phyloP scores from a whole-genome alignment of 1,140 invertebrate genomes.

The Lordiphosa collinella region DNA sequence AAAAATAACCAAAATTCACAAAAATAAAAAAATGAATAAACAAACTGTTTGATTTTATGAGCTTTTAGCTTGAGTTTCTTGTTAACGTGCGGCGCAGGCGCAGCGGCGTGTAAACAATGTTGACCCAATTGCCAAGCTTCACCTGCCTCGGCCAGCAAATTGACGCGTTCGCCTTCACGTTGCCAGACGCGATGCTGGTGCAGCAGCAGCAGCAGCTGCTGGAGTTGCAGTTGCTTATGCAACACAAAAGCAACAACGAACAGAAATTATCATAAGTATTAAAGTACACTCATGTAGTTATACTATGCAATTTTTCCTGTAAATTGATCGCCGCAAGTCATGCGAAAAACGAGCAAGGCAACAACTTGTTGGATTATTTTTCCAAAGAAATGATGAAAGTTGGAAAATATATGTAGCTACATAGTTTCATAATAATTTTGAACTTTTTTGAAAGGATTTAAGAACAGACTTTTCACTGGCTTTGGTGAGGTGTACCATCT shows the following conservation, averaged over 20 bases:
- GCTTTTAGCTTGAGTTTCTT: background rate
- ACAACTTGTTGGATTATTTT: conserved; percentile 7
- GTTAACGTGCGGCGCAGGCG: conserved; percentile 32
- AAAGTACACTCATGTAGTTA: background rate
- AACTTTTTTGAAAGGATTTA: no score
- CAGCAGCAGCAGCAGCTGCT: conserved; percentile 8
- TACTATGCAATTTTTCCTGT: conserved; percentile 18
- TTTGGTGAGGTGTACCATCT: no score
- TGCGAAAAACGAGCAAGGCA: background rate
- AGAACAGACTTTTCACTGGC: no score
- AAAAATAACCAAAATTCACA: conserved; percentile 22
- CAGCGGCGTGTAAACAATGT: conserved; percentile 53
- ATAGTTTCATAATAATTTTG: no score
- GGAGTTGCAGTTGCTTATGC: conserved; percentile 25
- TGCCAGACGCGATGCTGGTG: conserved; percentile 3
- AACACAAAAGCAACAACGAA: conserved; percentile 1
- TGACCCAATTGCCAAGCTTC: conserved; percentile 57
- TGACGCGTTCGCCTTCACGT: conserved; percentile 43
- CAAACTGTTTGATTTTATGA: background rate
- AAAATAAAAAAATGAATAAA: background rate
- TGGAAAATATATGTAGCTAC: no score
- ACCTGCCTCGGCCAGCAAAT: conserved; percentile 31
- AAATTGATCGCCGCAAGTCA: conserved; percentile 9
- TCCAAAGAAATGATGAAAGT: background rate
- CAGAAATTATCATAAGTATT: conserved; percentile 16